Evolutionary conservation across 37 sponge, comb jelly and placozoan genomes (phyloP).

Genomic region (Geodia barretti): DNA sequence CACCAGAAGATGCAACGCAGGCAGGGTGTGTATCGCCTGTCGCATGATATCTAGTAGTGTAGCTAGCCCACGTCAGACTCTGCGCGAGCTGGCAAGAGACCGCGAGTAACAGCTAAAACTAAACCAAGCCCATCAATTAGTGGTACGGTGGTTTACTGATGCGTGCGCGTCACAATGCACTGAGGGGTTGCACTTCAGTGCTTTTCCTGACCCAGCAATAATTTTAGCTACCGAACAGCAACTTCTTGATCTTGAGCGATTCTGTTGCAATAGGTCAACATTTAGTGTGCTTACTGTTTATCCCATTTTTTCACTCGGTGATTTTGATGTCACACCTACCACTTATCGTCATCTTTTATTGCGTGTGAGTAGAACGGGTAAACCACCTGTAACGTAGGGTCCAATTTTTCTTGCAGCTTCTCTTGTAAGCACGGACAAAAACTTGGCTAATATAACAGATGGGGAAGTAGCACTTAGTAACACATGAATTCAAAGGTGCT

Average conservation of each 20-base stretch:
- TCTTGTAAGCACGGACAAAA: neutral
- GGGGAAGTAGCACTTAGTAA: slow-evolving; percentile 29
- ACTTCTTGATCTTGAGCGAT: slow-evolving; percentile 6
- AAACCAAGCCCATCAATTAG: no score
- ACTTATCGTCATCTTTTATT: slow-evolving; percentile 37
- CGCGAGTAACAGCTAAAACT: no score
- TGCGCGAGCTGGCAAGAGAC: no score
- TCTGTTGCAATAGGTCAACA: slow-evolving; percentile 1
- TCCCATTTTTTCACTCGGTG: slow-evolving; percentile 30
- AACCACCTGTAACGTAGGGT: slow-evolving; percentile 30
- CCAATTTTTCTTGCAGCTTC: slow-evolving; percentile 26
- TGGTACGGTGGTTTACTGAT: no score
- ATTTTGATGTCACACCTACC: slow-evolving; percentile 36
- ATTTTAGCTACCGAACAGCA: slow-evolving; percentile 14
- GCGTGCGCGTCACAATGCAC: no score
- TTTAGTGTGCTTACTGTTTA: slow-evolving; percentile 11
- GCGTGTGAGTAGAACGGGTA: neutral
- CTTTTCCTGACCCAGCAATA: slow-evolving; percentile 29
- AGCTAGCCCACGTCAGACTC: no score
- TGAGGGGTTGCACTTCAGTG: no score
- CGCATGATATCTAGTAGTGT: no score
- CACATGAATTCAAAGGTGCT: neutral
- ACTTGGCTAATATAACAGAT: slow-evolving; percentile 16
- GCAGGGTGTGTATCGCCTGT: no score
- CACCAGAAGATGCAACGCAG: no score